Conservation (phyloP, 2,888 invertebrate genomes). For the Trachelus troglodyta region DNA sequence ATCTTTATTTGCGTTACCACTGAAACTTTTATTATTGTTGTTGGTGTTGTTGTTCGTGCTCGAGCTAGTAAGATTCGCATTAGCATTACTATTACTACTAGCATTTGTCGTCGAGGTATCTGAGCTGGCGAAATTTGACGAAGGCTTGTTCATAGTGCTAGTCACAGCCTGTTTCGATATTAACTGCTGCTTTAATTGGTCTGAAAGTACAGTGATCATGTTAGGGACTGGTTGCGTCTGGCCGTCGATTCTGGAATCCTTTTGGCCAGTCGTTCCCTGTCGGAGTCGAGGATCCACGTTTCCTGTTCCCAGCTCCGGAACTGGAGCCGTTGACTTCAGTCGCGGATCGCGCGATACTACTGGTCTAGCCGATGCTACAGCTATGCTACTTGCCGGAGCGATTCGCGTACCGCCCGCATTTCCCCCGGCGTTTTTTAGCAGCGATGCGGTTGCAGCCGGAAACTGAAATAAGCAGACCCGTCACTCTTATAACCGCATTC, state of each 20-base stretch:
- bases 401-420: slow-evolving; percentile 66
- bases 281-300: slow-evolving; percentile 48
- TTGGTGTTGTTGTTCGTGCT: slow-evolving; percentile 48
- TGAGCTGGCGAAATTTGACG: slow-evolving; percentile 50
- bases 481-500: slow-evolving; percentile 7
- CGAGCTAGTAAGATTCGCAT: slow-evolving; percentile 43
- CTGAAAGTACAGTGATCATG: slow-evolving; percentile 59
- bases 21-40: slow-evolving; percentile 56
- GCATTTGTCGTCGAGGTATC: slow-evolving; percentile 47
- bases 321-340: slow-evolving; percentile 44
- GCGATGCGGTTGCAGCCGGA: slow-evolving; percentile 52
- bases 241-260: slow-evolving; percentile 40
- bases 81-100: slow-evolving; percentile 56
- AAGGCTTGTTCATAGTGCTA: slow-evolving; percentile 55
- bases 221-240: slow-evolving; percentile 44
- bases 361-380: slow-evolving; percentile 67
- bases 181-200: slow-evolving; percentile 61
- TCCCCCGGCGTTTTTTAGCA: slow-evolving; percentile 52
- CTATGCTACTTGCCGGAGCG: slow-evolving; percentile 69
- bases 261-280: slow-evolving; percentile 27
- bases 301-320: slow-evolving; percentile 26
- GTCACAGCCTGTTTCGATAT: slow-evolving; percentile 57
- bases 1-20: slow-evolving; percentile 60
- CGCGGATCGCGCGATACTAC: slow-evolving; percentile 62
- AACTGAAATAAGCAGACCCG: slow-evolving; percentile 39